These are phyloP conservation scores for Apeltes quadracus DNA, from an alignment of 2,113 vertebrate genomes.

Conservation along the genomic window DNA sequence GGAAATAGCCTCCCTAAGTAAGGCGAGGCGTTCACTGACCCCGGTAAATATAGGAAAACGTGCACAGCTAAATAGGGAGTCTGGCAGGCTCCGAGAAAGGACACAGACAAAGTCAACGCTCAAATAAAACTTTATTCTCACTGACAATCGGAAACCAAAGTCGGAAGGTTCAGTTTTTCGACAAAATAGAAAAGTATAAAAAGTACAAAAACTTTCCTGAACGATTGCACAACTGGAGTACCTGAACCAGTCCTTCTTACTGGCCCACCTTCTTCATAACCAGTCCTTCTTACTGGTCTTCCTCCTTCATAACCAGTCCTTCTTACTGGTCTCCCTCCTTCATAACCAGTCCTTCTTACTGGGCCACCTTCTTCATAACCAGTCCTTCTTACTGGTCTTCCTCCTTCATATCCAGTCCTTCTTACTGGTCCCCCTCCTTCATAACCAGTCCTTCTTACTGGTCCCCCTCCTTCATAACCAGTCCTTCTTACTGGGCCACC, in stretches of 20 bases:
- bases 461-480: neutral
- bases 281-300: neutral
- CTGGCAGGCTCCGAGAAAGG: neutral
- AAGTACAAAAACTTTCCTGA: constrained; percentile 12
- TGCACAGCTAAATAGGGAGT: constrained; percentile 2
- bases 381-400: neutral
- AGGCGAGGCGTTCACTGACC: constrained; percentile 45
- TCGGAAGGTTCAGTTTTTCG: constrained; percentile 14
- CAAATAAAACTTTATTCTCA: constrained; percentile 27
- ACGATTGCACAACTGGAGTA: constrained; percentile 10
- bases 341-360: neutral
- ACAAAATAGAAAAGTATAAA: constrained; percentile 40
- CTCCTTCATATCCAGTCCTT: too few species aligned
- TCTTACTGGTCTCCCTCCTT: too few species aligned
- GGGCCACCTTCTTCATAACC: neutral
- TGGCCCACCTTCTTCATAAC: neutral
- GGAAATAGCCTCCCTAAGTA: constrained; percentile 60
- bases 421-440: too few species aligned
- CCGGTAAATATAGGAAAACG: constrained; percentile 36
- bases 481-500: neutral
- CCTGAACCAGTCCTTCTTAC: neutral
- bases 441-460: neutral
- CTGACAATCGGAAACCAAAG: neutral
- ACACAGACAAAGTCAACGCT: neutral
- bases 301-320: too few species aligned